A percentile compares a stretch with the other conserved stretches of the same genome.
phyloP scores from a whole-genome alignment of 1,140 invertebrate genomes.

The Drosophila lacertosa region DNA sequence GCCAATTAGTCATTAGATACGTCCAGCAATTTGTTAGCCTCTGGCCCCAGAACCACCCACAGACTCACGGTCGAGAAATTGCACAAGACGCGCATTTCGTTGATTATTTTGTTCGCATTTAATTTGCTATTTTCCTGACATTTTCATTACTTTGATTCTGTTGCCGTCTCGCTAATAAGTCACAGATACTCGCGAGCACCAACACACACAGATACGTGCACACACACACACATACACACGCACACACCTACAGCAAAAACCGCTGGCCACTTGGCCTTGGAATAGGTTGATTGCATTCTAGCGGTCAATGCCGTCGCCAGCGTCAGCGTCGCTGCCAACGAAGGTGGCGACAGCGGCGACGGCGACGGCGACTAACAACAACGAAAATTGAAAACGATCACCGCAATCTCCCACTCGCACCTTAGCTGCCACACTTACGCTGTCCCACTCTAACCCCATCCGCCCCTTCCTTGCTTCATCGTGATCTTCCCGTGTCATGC shows the following conservation, averaged over 20 bases:
- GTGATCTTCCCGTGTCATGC: too few relatives aligned
- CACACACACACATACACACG: slow-evolving; percentile 19
- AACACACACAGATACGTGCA: slow-evolving; percentile 10
- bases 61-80: background rate
- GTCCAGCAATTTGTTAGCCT: slow-evolving; percentile 28
- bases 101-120: slow-evolving; percentile 22
- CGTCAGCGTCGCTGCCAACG: slow-evolving; percentile 35
- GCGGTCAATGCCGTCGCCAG: slow-evolving; percentile 73
- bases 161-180: slow-evolving; percentile 35
- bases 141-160: slow-evolving; percentile 49
- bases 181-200: slow-evolving; percentile 28
- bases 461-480: too few relatives aligned
- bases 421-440: slow-evolving; percentile 5
- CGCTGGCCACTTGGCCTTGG: slow-evolving; percentile 82
- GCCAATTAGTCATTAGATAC: slow-evolving; percentile 55
- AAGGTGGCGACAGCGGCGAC: slow-evolving; percentile 54
- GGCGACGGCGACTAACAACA: slow-evolving; percentile 42
- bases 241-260: slow-evolving; percentile 67
- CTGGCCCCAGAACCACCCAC: slow-evolving; percentile 30
- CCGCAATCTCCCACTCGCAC: slow-evolving; percentile 28
- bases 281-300: slow-evolving; percentile 84
- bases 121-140: slow-evolving; percentile 32
- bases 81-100: background rate
- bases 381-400: slow-evolving; percentile 77
- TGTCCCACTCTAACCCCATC: slow-evolving; percentile 8